Conservation (phyloP, 2,797 vertebrate species). For the Arnoldichthys spilopterus region DNA sequence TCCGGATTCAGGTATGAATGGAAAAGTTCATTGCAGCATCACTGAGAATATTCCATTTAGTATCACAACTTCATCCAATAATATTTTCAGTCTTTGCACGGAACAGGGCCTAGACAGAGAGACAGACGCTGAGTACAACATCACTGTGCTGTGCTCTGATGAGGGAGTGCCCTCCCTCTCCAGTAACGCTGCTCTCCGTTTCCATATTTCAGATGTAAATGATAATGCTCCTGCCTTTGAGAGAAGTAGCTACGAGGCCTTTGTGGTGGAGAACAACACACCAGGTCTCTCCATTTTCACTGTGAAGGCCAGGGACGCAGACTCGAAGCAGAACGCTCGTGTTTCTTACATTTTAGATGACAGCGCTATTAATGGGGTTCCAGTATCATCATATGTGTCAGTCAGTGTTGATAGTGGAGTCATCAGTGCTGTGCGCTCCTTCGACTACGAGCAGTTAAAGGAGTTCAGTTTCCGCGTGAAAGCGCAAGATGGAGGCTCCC, state of each 20-base stretch:
- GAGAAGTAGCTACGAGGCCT: slow-evolving; percentile 41
- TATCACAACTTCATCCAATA: slow-evolving; percentile 39
- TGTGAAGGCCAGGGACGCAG: too few species aligned
- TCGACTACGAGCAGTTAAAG: too few species aligned
- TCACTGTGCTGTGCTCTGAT: slow-evolving; percentile 74
- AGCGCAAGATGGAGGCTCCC: too few species aligned
- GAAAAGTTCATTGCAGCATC: slow-evolving; percentile 29
- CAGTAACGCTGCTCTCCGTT: slow-evolving; percentile 65
- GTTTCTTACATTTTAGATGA: too few species aligned
- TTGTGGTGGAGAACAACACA: slow-evolving; percentile 58
- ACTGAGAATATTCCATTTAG: slow-evolving; percentile 35
- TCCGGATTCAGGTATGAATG: slow-evolving; percentile 38
- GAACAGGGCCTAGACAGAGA: slow-evolving; percentile 68
- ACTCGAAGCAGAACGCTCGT: too few species aligned
- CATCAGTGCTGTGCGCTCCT: too few species aligned
- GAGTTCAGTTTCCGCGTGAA: too few species aligned
- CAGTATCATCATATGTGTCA: too few species aligned
- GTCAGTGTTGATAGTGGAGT: too few species aligned
- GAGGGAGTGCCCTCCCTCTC: slow-evolving; percentile 70
- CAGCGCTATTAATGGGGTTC: too few species aligned
- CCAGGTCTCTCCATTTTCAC: slow-evolving; percentile 63
- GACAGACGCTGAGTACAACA: slow-evolving; percentile 71
- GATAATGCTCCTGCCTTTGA: too few species aligned
- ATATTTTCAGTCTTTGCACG: slow-evolving; percentile 59
- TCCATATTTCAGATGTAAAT: slow-evolving; percentile 68